Conservation (phyloP, 1,140 invertebrate genomes). For the Thaumatotibia leucotreta region DNA sequence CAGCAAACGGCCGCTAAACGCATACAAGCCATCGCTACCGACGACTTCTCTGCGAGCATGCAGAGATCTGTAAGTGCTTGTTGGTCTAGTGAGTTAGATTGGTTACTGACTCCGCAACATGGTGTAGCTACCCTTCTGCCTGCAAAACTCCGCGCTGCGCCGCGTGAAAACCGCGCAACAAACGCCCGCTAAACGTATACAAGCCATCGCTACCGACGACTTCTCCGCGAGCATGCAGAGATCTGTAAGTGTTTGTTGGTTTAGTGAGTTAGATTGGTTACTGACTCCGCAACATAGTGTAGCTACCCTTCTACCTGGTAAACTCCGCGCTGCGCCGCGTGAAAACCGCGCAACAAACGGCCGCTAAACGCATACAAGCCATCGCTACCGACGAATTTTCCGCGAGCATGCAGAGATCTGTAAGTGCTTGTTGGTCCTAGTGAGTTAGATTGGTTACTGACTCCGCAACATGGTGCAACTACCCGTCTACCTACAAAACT, state of each 20-base stretch:
- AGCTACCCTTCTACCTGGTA: slow-evolving; percentile 98
- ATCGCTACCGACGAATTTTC: slow-evolving; percentile 73
- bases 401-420: slow-evolving; percentile 58
- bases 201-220: slow-evolving; percentile 75
- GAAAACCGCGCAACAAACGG: slow-evolving; percentile 90
- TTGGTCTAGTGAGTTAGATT: no score
- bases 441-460: no score
- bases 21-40: no score
- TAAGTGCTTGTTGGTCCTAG: no score
- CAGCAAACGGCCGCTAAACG: slow-evolving; percentile 85
- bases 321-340: slow-evolving; percentile 96
- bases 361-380: slow-evolving; percentile 78
- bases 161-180: slow-evolving; percentile 92
- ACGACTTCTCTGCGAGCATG: no score
- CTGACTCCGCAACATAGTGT: slow-evolving; percentile 97
- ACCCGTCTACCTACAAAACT: no score
- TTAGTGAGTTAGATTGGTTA: slow-evolving; percentile 94
- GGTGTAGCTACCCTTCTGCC: slow-evolving; percentile 97
- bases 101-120: slow-evolving; percentile 97
- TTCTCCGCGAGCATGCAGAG: slow-evolving; percentile 66
- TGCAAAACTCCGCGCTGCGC: slow-evolving; percentile 96
- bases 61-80: no score
- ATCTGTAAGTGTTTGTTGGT: slow-evolving; percentile 53
- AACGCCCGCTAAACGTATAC: slow-evolving; percentile 81
- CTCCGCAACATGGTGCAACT: no score